A percentile compares a stretch with the other conserved stretches of the same genome.
Evolutionary conservation across 2,113 vertebrate genomes (phyloP).

Genomic region (pig (Sus scrofa)): T2T-Sscrofa CM000813.6:93610501-93611000

Average conservation of each 20-base stretch:
- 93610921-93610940: background rate
- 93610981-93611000: background rate
- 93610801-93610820: background rate
- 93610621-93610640: background rate
- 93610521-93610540: background rate
- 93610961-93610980: background rate
- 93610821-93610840: background rate
- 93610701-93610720: background rate
- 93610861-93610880: background rate
- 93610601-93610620: background rate
- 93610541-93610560: background rate
- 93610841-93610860: background rate
- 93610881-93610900: slow-evolving; percentile 8
- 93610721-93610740: slow-evolving; percentile 55
- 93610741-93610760: slow-evolving; percentile 36
- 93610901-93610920: background rate
- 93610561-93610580: background rate
- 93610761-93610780: slow-evolving; percentile 22
- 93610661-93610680: slow-evolving; percentile 1
- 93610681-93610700: background rate
- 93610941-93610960: background rate
- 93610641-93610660: background rate
- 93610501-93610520: slow-evolving; percentile 20
- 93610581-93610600: background rate
- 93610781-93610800: slow-evolving; percentile 7